Percentiles rank a stretch among this genome's conserved stretches.
Conservation (phyloP, 2,797 vertebrate genomes). For the Amblyraja radiata region DNA sequence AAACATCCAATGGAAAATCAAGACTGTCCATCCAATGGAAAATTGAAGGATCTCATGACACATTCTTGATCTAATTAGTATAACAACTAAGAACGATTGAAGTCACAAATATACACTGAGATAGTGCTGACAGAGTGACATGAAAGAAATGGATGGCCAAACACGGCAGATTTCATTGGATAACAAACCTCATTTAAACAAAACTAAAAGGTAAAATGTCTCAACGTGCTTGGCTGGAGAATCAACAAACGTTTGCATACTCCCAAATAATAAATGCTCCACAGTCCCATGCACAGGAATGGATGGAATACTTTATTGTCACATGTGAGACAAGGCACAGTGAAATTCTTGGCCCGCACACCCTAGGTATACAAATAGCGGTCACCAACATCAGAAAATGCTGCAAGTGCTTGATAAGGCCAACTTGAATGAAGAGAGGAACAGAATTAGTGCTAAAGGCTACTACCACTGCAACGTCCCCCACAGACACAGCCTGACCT, state of each 20-base stretch:
- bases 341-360: no score
- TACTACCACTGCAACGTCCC: background rate
- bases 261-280: background rate
- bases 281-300: background rate
- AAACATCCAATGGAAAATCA: background rate
- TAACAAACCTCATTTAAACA: background rate
- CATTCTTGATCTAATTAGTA: background rate
- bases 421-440: background rate
- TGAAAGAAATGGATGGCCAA: background rate
- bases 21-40: background rate
- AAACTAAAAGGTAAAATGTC: background rate
- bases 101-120: background rate
- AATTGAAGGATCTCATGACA: background rate
- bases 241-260: background rate
- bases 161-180: background rate
- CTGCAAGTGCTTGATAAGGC: background rate
- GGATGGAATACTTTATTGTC: no score
- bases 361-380: no score
- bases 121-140: background rate
- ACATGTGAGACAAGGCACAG: no score
- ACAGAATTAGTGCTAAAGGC: background rate
- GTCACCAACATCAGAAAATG: background rate
- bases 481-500: background rate
- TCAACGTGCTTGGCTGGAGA: background rate
- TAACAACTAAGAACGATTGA: no score